These are phyloP conservation scores for Cephonodes hylas DNA, from an alignment of 2,888 invertebrate genomes.

Conservation along the genomic window DNA sequence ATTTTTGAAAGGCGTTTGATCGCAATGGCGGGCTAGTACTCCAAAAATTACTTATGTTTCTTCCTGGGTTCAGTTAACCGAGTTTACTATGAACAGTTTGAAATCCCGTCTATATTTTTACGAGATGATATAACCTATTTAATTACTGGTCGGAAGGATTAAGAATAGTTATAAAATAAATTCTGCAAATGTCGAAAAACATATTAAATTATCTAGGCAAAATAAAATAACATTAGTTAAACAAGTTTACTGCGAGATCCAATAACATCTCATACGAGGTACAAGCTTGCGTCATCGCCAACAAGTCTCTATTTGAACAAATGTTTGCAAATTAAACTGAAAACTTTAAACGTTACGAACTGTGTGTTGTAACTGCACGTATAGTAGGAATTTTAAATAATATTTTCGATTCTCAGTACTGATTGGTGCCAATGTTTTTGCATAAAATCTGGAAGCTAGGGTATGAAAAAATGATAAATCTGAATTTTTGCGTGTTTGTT, in stretches of 20 bases:
- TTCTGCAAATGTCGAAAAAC: background rate
- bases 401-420: background rate
- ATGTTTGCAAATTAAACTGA: constrained; percentile 15
- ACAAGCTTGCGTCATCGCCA: constrained; percentile 13
- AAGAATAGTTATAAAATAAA: background rate
- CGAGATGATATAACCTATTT: too few species aligned
- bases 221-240: background rate
- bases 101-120: too few species aligned
- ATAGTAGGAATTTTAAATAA: background rate
- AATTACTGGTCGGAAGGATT: too few species aligned
- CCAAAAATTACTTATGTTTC: too few species aligned
- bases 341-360: constrained; percentile 9
- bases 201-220: background rate
- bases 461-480: too few species aligned
- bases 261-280: constrained; percentile 13
- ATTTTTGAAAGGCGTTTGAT: too few species aligned
- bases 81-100: too few species aligned
- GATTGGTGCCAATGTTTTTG: too few species aligned
- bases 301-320: constrained; percentile 13
- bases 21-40: too few species aligned
- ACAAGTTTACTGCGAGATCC: constrained; percentile 7
- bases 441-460: too few species aligned
- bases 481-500: too few species aligned
- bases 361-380: background rate
- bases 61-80: too few species aligned